Percentiles rank a stretch among this genome's conserved stretches.
Evolutionary conservation across 2,797 vertebrate genomes (phyloP).

Genomic region (Acipenser transmontanus): DNA sequence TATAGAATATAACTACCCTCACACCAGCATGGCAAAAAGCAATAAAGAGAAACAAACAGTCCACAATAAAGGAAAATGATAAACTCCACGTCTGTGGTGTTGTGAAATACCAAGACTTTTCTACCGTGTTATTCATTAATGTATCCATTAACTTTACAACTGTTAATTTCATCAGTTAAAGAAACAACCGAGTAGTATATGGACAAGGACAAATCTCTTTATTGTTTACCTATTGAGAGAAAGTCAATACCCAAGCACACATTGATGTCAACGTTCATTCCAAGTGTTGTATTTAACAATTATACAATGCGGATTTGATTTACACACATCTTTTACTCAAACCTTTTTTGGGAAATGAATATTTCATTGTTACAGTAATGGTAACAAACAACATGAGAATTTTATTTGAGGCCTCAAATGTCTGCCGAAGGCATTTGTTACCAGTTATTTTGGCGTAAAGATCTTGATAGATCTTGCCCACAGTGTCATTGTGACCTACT

Average conservation of each 20-base stretch:
- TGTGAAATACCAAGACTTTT: not conserved
- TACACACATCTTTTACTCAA: too few species aligned
- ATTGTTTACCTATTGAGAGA: slow-evolving; percentile 49
- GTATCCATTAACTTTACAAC: too few species aligned
- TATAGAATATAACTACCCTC: not conserved
- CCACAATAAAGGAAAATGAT: not conserved
- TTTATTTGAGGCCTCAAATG: too few species aligned
- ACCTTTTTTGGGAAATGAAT: too few species aligned
- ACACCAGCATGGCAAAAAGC: not conserved
- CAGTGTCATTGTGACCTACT: too few species aligned
- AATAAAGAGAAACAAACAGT: not conserved
- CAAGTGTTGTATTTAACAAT: not conserved
- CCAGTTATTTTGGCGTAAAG: too few species aligned
- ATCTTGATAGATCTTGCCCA: too few species aligned
- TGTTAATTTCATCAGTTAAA: not conserved
- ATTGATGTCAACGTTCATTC: not conserved
- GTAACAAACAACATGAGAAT: too few species aligned
- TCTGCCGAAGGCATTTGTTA: too few species aligned
- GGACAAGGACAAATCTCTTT: slow-evolving; percentile 48
- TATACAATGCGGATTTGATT: too few species aligned
- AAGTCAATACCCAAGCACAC: slow-evolving; percentile 44
- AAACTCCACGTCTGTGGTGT: not conserved
- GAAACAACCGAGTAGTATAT: slow-evolving; percentile 37
- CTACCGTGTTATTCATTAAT: too few species aligned
- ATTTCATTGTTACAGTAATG: too few species aligned